Evolutionary conservation across 2,797 vertebrate genomes (phyloP).

Genomic region (Urosaurus nigricauda): DNA sequence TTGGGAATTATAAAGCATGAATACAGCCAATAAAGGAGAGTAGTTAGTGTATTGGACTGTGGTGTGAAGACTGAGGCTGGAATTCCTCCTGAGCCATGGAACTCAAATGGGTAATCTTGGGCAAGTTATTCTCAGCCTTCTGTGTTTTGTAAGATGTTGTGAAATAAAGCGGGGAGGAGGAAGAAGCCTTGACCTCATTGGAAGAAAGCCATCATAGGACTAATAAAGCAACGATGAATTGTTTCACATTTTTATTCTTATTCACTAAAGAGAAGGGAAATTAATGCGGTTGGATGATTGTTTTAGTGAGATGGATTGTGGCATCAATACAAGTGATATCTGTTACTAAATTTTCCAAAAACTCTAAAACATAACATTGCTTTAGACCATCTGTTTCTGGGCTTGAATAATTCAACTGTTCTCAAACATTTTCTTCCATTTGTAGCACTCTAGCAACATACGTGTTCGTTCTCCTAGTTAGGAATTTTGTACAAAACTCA

Average conservation of each 20-base stretch:
- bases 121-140: background rate
- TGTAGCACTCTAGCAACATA: background rate
- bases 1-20: background rate
- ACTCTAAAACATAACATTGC: background rate
- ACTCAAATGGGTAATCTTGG: background rate
- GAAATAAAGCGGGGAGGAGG: background rate
- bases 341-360: background rate
- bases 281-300: background rate
- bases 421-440: slow-evolving; percentile 13
- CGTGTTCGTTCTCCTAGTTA: too few species aligned
- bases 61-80: background rate
- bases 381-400: background rate
- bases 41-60: background rate
- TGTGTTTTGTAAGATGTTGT: background rate
- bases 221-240: background rate
- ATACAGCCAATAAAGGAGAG: background rate
- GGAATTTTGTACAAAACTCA: background rate
- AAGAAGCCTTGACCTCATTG: background rate
- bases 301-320: background rate
- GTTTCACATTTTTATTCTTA: background rate
- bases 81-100: background rate
- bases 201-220: background rate
- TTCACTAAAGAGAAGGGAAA: background rate
- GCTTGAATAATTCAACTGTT: background rate
- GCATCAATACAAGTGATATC: background rate